A percentile compares a stretch with the other conserved stretches of the same genome.
Evolutionary conservation across 2,888 invertebrate genomes (phyloP).

Genomic region (Microdon myrmicae): DNA sequence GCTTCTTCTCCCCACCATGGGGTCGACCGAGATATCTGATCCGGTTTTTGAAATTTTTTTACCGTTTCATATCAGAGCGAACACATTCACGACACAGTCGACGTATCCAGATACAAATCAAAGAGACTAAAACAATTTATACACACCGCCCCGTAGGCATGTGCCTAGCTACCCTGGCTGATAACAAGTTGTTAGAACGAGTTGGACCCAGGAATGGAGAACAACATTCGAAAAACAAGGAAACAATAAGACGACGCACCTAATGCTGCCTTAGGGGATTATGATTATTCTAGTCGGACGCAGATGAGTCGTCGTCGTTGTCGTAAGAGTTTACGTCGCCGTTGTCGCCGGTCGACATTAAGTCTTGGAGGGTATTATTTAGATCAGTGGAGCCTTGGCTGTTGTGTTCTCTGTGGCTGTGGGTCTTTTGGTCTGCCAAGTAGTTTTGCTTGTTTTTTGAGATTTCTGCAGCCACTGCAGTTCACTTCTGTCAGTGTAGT

Average conservation of each 20-base stretch:
- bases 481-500: too few species aligned
- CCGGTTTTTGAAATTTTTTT: slow-evolving; percentile 26
- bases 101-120: neutral
- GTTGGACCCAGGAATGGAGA: neutral
- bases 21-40: slow-evolving; percentile 13
- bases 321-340: too few species aligned
- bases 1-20: slow-evolving; percentile 22
- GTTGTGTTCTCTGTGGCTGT: neutral
- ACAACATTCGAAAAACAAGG: slow-evolving; percentile 1
- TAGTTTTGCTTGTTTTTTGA: neutral
- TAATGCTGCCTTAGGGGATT: slow-evolving; percentile 6
- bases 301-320: slow-evolving; percentile 3
- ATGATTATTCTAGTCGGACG: slow-evolving; percentile 7
- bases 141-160: slow-evolving; percentile 2
- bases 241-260: slow-evolving; percentile 17
- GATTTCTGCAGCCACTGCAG: slow-evolving; percentile 1
- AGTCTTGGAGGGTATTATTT: slow-evolving; percentile 5
- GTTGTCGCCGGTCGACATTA: too few species aligned
- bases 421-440: neutral
- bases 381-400: slow-evolving; percentile 3
- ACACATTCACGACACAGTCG: slow-evolving; percentile 14
- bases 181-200: slow-evolving; percentile 4
- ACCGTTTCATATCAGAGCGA: slow-evolving; percentile 25
- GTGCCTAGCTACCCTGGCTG: slow-evolving; percentile 5
- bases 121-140: slow-evolving; percentile 16